These are phyloP conservation scores for Drosophila pandora DNA, from an alignment of 1,140 invertebrate species.

Conservation along the genomic window DNA sequence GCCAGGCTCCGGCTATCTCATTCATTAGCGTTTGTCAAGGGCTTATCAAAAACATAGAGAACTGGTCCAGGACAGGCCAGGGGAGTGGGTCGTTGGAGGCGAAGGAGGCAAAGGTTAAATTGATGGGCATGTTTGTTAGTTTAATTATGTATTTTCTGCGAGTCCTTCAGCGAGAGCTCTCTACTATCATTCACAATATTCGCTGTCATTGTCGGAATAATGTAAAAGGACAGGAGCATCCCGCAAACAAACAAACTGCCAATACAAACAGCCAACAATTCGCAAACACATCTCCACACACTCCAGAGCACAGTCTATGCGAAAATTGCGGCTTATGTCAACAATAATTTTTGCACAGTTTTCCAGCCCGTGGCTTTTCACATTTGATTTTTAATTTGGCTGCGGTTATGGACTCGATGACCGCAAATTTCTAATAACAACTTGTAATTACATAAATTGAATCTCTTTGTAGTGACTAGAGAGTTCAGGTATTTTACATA, in stretches of 20 bases:
- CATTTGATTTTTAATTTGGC: constrained; percentile 64
- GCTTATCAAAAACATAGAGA: constrained; percentile 58
- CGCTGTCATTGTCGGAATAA: constrained; percentile 59
- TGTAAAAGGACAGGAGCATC: constrained; percentile 46
- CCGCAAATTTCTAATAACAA: constrained; percentile 52
- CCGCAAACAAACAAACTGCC: constrained; percentile 39
- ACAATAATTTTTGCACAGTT: constrained; percentile 47
- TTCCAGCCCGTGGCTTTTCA: constrained; percentile 37
- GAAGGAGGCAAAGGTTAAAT: constrained; percentile 6
- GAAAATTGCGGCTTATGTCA: constrained; percentile 41
- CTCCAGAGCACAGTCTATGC: neutral
- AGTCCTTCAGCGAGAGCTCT: constrained; percentile 14
- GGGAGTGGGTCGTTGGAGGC: neutral
- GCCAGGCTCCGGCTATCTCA: constrained; percentile 1
- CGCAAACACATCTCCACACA: neutral
- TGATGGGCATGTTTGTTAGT: constrained; percentile 64
- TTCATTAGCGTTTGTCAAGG: constrained; percentile 64
- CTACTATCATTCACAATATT: constrained; percentile 58
- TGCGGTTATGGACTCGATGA: constrained; percentile 30
- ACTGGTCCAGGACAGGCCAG: neutral
- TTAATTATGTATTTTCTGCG: constrained; percentile 63
- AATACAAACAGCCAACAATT: constrained; percentile 41
- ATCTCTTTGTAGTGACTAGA: constrained; percentile 17
- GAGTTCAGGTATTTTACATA: neutral
- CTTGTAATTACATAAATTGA: constrained; percentile 51